Conservation (phyloP, 2,797 vertebrate genomes). For the Bradypus variegatus region DNA sequence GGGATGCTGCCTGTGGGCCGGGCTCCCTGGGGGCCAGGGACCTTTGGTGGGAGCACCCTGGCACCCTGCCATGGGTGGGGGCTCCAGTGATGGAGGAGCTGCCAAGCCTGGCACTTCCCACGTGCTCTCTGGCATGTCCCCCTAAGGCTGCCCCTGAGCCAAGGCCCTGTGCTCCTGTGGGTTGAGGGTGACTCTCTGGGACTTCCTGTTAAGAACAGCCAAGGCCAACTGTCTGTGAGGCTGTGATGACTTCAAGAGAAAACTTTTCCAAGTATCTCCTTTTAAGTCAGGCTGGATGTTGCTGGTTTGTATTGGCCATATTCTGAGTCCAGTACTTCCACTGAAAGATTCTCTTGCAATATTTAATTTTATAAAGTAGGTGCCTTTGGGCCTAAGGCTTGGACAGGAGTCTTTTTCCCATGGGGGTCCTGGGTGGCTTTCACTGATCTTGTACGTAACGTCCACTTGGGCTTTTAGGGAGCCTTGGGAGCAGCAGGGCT, state of each 20-base stretch:
- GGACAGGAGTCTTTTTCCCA: neutral
- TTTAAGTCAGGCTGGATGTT: neutral
- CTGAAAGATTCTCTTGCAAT: neutral
- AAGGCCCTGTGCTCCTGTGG: too few species aligned
- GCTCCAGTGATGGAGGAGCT: too few species aligned
- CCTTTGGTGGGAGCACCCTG: too few species aligned
- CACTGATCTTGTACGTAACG: too few species aligned
- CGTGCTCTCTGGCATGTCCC: too few species aligned
- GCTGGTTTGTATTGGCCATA: fast-evolving
- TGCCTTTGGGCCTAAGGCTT: neutral
- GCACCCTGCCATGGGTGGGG: too few species aligned
- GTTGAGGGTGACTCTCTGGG: neutral
- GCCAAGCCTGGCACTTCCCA: neutral
- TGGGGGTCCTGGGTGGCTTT: neutral
- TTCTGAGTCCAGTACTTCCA: too few species aligned
- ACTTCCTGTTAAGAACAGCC: too few species aligned
- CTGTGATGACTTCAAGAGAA: neutral
- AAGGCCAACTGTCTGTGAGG: neutral
- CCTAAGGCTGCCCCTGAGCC: neutral
- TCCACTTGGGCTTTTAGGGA: neutral
- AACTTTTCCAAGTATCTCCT: neutral
- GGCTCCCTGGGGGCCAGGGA: neutral
- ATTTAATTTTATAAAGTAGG: neutral
- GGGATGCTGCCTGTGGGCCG: neutral
- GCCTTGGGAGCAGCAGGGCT: neutral